Base-by-base conservation (phyloP, 2,888 invertebrate genomes). In the Lepidochitona cinerea region DNA sequence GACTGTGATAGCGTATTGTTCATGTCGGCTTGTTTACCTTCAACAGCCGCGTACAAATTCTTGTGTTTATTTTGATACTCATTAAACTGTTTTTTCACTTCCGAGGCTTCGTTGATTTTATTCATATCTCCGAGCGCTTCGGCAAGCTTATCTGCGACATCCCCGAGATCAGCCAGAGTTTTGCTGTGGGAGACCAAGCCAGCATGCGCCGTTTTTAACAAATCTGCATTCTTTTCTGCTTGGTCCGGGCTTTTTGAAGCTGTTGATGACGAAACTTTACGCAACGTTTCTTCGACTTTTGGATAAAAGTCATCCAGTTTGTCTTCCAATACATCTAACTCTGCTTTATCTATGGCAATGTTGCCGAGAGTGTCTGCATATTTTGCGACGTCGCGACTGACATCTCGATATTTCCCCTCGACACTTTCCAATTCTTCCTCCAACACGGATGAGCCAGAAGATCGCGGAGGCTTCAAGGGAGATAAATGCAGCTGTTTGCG, bases 141-240 rank as follows among this genome's bases (percentile, higher is more conserved):
- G 83, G 95, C 95, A 0, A 98, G 92, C 33, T 90, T 95, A 0
- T 94, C 95, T 12, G 97, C 97, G 0, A 97, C 94, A 68, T 82
- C 81, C 14, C 75, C 72, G 37, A 87, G 72, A 67, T 88, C 87
- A 74, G 87, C 86, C 41, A 89, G 72, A 37, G 83, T 83, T 41
- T 88, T 83, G 37, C 87, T 89, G 69, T 88, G 85, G 18, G 88
- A 85, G 68, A 89, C 81, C 70, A 89, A 75, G 73, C 88, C 88
- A 14, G 84, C 83, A 73, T 87, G 89, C 64, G 88, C 74, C 35
- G 80, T 83, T 77, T 87, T 86, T 29, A 89, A 74, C 18, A 75
- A 78, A 18, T 84, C 80, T 35, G 83, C 72, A 65, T 84, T 83
- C 32, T 80, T 77, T 29, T 81, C 70, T 70, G 83, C 85, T 35